Percentiles rank a stretch among this genome's conserved stretches.
These are phyloP conservation scores for Stratiolaelaps scimitus DNA, from an alignment of 1,140 invertebrate genomes.

Conservation along the genomic window DNA sequence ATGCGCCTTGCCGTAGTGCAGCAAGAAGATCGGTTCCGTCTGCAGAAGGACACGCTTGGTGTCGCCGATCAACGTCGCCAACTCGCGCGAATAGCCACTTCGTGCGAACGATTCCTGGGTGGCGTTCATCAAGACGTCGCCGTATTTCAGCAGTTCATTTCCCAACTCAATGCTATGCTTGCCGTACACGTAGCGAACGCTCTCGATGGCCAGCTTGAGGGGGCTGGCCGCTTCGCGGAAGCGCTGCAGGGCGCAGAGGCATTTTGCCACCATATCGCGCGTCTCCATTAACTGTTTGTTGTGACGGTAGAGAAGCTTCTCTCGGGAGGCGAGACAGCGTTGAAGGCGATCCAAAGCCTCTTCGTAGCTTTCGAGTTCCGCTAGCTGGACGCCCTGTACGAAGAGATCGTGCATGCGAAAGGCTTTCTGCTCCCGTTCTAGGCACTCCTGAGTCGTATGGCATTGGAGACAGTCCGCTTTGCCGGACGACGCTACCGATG, in stretches of 20 bases:
- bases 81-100: slow-evolving; percentile 21
- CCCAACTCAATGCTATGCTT: slow-evolving; percentile 47
- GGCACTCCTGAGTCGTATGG: slow-evolving; percentile 36
- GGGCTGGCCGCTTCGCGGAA: slow-evolving; percentile 29
- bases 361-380: slow-evolving; percentile 37
- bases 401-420: slow-evolving; percentile 38
- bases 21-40: slow-evolving; percentile 18
- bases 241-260: slow-evolving; percentile 44
- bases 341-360: slow-evolving; percentile 43
- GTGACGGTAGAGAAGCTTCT: slow-evolving; percentile 43
- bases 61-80: slow-evolving; percentile 10
- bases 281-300: slow-evolving; percentile 44
- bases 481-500: slow-evolving; percentile 31
- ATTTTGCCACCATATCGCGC: slow-evolving; percentile 46
- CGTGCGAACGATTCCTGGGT: slow-evolving; percentile 30
- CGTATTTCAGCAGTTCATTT: slow-evolving; percentile 45
- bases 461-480: slow-evolving; percentile 38
- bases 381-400: slow-evolving; percentile 37
- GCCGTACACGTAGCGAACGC: slow-evolving; percentile 47
- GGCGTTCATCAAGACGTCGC: slow-evolving; percentile 38
- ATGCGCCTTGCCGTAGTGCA: slow-evolving; percentile 17
- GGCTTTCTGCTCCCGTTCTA: slow-evolving; percentile 36
- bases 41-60: slow-evolving; percentile 22
- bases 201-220: slow-evolving; percentile 41
- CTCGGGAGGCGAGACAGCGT: slow-evolving; percentile 42